A percentile compares a stretch with the other conserved stretches of the same genome.
Evolutionary conservation across 2,888 invertebrate species (phyloP).

Genomic region (Mystacides longicornis): DNA sequence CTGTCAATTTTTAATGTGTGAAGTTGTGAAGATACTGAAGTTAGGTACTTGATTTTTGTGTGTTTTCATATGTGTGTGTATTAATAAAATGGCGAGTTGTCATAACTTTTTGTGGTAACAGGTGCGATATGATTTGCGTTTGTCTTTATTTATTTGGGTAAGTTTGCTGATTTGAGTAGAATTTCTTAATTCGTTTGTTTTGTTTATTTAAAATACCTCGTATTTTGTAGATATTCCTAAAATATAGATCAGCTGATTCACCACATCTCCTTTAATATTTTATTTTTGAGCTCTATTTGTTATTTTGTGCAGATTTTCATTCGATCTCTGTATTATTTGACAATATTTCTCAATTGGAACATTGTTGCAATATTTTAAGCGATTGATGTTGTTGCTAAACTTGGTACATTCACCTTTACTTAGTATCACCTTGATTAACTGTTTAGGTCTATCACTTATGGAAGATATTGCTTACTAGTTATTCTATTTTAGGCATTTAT

Average conservation of each 20-base stretch:
- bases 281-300: background rate
- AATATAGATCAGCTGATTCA: constrained; percentile 19
- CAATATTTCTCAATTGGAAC: too few relatives aligned
- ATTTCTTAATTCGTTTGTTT: constrained; percentile 1
- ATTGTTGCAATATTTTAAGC: background rate
- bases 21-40: too few relatives aligned
- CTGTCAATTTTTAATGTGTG: too few relatives aligned
- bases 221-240: background rate
- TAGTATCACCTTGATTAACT: constrained; percentile 4
- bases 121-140: constrained; percentile 23
- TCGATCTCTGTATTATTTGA: too few relatives aligned
- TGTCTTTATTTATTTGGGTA: constrained; percentile 16
- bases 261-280: background rate
- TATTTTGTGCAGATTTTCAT: too few relatives aligned
- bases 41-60: background rate
- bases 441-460: background rate
- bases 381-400: background rate
- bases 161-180: constrained; percentile 2
- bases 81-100: constrained; percentile 23
- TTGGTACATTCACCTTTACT: background rate
- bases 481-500: constrained; percentile 23
- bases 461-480: constrained; percentile 1
- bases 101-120: constrained; percentile 20
- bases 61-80: constrained; percentile 16
- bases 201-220: constrained; percentile 1